These are phyloP conservation scores for Pseudanteris insignis DNA, from an alignment of 2,888 invertebrate genomes.

Conservation along the genomic window DNA sequence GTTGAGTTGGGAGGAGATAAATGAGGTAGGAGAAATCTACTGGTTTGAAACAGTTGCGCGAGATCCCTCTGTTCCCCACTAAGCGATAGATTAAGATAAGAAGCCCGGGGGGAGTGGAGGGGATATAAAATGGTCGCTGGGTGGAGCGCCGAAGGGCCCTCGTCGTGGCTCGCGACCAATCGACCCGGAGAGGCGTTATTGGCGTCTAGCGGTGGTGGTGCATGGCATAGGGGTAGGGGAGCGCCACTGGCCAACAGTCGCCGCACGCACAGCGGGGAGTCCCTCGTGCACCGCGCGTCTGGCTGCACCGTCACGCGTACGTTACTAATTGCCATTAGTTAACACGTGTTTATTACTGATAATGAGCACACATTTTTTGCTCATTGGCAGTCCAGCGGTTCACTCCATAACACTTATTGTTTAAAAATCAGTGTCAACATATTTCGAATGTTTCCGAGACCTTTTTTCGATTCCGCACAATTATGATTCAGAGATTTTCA, in stretches of 20 bases:
- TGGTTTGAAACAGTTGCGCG: no score
- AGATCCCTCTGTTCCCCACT: no score
- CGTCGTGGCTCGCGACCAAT: constrained; percentile 48
- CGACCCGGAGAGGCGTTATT: constrained; percentile 48
- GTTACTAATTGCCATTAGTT: constrained; percentile 48
- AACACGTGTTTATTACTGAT: constrained; percentile 50
- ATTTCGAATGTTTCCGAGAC: no score
- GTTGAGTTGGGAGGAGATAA: no score
- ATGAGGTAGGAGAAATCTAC: no score
- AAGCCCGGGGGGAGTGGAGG: no score
- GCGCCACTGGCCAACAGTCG: constrained; percentile 46
- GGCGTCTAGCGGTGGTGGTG: constrained; percentile 7
- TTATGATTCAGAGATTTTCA: no score
- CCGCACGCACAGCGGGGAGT: constrained; percentile 56
- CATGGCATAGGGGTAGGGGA: constrained; percentile 13
- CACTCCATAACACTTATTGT: no score
- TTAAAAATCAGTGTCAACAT: no score
- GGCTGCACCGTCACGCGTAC: constrained; percentile 55
- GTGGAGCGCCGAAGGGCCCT: constrained; percentile 43
- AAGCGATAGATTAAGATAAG: no score
- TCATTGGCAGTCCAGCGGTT: no score
- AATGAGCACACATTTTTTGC: constrained; percentile 19
- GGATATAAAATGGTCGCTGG: constrained; percentile 29
- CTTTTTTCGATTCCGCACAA: no score
- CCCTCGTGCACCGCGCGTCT: constrained; percentile 54